Evolutionary conservation across 2,888 invertebrate genomes (phyloP), one percentile per base, ranked within the genome.

Genomic region (Mermis nigrescens): DNA sequence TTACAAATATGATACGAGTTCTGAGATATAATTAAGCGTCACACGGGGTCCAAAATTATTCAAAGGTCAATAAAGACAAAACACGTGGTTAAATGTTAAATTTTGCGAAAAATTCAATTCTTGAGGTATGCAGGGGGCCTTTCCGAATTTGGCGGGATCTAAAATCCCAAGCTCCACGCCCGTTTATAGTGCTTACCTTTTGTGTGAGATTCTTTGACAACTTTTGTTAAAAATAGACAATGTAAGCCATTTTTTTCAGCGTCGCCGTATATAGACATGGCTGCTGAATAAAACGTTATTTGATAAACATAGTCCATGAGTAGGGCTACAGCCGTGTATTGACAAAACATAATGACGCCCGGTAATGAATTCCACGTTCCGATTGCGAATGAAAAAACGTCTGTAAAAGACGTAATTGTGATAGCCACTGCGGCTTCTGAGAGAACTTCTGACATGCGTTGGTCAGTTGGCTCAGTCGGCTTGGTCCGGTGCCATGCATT

Each of bases 371-470:
- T 88, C 69, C 87, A 82, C 65, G 87, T 82, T 28, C 89, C 88
- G 63, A 69, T 64, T 57, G 64, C 64, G 61, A 68, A 68, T 7
- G 65, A 63, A 24, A 69, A 61, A 51, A 64, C 68, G 73, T 89
- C 87, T 0, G 89, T 89, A 60, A 89, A 80, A 0, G 87, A 88
- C 0, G 89, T 90, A 64, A 90, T 89, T 46, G 89, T 89, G 63
- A 90, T 88, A 15, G 88, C 89, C 26, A 89, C 88, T 0, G 88
- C 89, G 1, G 89, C 89, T 73, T 90, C 89, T 57, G 86, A 84
- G 71, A 88, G 79, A 77, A 85, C 86, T 61, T 81, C 80, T 0
- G 83, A 86, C 84, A 89, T 85, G 51, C 89, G 79, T 69, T 85
- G 83, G 0, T 87, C 85, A 1, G 91, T 86, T 2, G 64, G 64